Base-by-base conservation (phyloP, 2,113 vertebrate species). In the Zapus hudsonius region DNA sequence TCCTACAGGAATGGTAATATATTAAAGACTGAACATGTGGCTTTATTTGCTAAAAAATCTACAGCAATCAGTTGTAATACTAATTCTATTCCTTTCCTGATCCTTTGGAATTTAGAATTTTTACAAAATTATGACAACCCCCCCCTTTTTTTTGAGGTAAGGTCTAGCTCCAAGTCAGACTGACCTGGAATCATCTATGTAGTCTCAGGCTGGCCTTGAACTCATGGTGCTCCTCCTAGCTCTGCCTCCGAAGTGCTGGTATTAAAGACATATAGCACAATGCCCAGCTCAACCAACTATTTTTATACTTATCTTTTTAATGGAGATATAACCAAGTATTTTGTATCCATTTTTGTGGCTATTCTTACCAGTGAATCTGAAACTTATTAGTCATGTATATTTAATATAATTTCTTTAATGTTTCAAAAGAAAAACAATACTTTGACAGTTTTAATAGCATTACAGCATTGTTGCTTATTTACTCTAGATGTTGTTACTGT, bases 381-480 rank as follows among this genome's bases (percentile, higher is more conserved):
- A 91, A 63, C 44, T 82, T 44, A 67, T 67, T 90, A 90, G 82
- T 74, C n/a, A 84, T 61, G 42, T 59, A 23, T 52, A 78, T 31
- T 73, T 74, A 47, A 91, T 66, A 70, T 40, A 73, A 89, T 73
- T 89, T 89, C 36, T 78, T 95, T 84, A 23, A 91, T 61, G 17
- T 91, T 40, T 88, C 17, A 84, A 90, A 72, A 81, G 17, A 90
- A 81, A 84, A 19, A 44, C n/a, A 69, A 81, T 81, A 20, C 78
- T 92, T 78, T 91, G 20, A 89, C 63, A 78, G n/a, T 57, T 94
- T 89, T 15, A 22, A 86, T 69, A 86, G 25, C 17, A 74, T 93
- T 55, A 67, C 23, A 44, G 15, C 36, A 31, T 47, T 47, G 73
- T 73, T 84, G 29, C 42, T 88, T 27, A 76, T 80, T 95, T 78